These are phyloP conservation scores for Phaonia tiefii DNA, from an alignment of 2,888 invertebrate genomes.

Conservation along the genomic window DNA sequence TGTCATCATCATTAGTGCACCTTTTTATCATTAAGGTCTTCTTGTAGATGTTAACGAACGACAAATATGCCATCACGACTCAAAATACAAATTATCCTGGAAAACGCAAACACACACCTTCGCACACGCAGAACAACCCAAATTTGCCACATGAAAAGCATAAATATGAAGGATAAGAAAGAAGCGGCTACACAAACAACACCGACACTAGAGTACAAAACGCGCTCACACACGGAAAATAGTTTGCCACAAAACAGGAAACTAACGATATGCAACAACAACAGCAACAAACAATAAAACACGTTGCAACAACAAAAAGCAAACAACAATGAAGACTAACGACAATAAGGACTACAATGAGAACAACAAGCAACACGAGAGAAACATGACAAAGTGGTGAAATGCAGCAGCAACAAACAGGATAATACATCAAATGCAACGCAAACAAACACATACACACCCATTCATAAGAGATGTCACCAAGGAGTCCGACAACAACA, in stretches of 20 bases:
- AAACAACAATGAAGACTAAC: constrained; percentile 1
- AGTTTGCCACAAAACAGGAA: constrained; percentile 62
- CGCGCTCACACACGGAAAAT: constrained; percentile 31
- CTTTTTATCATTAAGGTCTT: constrained; percentile 1
- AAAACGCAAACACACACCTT: neutral
- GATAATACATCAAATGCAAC: constrained; percentile 65
- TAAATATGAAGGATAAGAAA: neutral
- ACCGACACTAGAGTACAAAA: constrained; percentile 45
- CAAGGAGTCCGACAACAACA: constrained; percentile 43
- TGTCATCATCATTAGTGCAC: constrained; percentile 3
- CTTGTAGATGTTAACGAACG: neutral
- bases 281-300: constrained; percentile 40
- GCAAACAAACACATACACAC: constrained; percentile 30
- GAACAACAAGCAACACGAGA: constrained; percentile 7
- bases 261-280: constrained; percentile 60
- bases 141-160: constrained; percentile 51
- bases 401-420: constrained; percentile 56
- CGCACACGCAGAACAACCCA: constrained; percentile 49
- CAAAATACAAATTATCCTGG: constrained; percentile 13
- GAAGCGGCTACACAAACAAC: constrained; percentile 31
- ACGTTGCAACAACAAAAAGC: neutral
- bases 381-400: constrained; percentile 65
- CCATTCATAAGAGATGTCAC: neutral
- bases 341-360: neutral
- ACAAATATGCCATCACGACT: neutral